phyloP scores from a whole-genome alignment of 2,797 vertebrate genomes.

The Vultur gryphus region DNA sequence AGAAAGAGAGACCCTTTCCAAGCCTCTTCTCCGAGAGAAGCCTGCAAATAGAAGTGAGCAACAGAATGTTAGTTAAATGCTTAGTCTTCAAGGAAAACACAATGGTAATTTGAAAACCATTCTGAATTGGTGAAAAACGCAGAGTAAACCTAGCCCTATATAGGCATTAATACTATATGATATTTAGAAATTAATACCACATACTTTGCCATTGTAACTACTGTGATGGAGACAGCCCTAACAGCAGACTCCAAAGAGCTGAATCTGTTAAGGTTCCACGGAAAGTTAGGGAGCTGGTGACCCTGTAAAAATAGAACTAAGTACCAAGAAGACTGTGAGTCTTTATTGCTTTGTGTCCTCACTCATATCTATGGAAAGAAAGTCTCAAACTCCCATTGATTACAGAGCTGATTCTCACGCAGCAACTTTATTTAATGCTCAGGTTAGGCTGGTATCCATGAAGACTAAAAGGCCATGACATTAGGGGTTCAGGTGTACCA shows the following conservation, averaged over 20 bases:
- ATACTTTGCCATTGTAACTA: not conserved
- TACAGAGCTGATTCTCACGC: not conserved
- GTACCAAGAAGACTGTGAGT: not conserved
- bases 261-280: not conserved
- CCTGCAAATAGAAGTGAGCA: not conserved
- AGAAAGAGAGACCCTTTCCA: not conserved
- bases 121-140: not conserved
- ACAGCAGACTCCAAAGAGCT: not conserved
- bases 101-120: not conserved
- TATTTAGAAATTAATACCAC: not conserved
- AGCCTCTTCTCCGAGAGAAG: not conserved
- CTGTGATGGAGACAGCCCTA: not conserved
- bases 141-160: not conserved
- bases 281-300: not conserved
- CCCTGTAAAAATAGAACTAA: not conserved
- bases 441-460: not conserved
- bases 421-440: not conserved
- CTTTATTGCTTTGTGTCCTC: not conserved
- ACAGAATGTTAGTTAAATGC: not conserved
- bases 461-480: accelerated
- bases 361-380: accelerated
- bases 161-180: not conserved
- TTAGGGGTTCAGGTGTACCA: not conserved
- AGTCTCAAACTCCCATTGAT: too few species aligned
- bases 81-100: not conserved